A percentile compares a stretch with the other conserved stretches of the same genome.
Conservation (phyloP, 2,113 vertebrate species). For the Tringa solitaria region DNA sequence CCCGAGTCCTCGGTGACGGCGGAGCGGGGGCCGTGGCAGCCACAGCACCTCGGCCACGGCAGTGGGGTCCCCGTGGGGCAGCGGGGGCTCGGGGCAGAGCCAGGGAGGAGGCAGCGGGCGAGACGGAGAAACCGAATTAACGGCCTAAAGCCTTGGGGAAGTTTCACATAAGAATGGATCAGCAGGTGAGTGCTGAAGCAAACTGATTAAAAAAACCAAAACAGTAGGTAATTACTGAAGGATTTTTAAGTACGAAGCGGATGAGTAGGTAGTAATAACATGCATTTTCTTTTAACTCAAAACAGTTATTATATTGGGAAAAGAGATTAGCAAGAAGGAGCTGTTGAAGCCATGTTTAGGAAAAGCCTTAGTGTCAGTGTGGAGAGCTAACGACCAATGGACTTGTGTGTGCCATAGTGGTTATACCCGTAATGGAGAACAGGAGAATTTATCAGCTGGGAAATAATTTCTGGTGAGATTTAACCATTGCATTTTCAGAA, state of each 20-base stretch:
- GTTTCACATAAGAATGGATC: neutral
- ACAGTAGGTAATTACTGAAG: neutral
- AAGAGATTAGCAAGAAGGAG: neutral
- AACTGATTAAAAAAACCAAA: neutral
- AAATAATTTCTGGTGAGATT: neutral
- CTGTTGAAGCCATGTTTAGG: neutral
- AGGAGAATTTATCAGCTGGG: neutral
- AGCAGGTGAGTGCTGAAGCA: neutral
- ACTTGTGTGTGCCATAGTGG: rapidly evolving
- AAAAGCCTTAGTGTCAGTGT: neutral
- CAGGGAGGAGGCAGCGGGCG: rapidly evolving
- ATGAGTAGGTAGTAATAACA: neutral
- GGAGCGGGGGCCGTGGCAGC: rapidly evolving
- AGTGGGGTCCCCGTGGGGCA: rapidly evolving
- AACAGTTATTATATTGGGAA: neutral
- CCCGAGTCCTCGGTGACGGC: rapidly evolving
- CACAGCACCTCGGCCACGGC: rapidly evolving
- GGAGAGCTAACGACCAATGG: neutral
- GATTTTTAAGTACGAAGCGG: neutral
- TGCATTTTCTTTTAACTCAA: neutral
- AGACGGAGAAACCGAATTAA: rapidly evolving
- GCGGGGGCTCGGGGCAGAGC: rapidly evolving
- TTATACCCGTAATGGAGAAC: neutral
- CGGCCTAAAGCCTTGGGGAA: rapidly evolving
- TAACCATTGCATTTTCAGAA: neutral